Base-by-base conservation (phyloP, 2,113 vertebrate species). In the Archilochus colubris region DNA sequence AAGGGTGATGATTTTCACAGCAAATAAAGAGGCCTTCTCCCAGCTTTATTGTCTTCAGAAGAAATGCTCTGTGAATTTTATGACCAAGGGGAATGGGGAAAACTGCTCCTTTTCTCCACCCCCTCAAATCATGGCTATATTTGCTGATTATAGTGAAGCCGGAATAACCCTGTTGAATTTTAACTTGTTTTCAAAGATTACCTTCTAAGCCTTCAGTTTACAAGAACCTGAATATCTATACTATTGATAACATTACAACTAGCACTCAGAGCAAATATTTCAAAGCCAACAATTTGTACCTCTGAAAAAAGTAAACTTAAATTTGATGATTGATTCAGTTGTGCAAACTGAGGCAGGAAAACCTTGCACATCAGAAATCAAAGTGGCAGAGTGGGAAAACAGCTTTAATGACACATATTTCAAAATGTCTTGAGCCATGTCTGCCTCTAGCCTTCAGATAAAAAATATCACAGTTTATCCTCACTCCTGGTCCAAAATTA, bases 1-100 rank as follows among this genome's bases (percentile, higher is more conserved):
- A 98, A 98, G 97, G 98, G 98, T 98, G 98, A 97, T 91, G 91
- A 97, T 98, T 98, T 99, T 99, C 98, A 98, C 98, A 98, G 98
- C 98, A 98, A 97, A 97, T 97, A 98, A 98, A 98, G 93, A 96
- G 96, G 95, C 95, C 96, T 97, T 96, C 87, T 96, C 95, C 96
- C 69, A 69, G 96, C 92, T 96, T 98, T 97, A 98, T 98, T 98
- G 96, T 97, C 97, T 95, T 97, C 94, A 95, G 96, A 98, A 97
- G 95, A 96, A 97, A 97, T 74, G 98, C 98, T 89, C 78, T 91
- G 91, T 85, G 86, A 95, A 93, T 97, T 97, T 97, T 97, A 97
- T 83, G 89, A 50, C 94, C 84, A 87, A 74, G 68, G 76, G 92
- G 92, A 95, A 94, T 94, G 95, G 94, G 89, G 81, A 70, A 94